A percentile compares a stretch with the other conserved stretches of the same genome.
phyloP scores from a whole-genome alignment of 30 jellyfish, hydroid and myxozoan species.

The Aurelia sp. region DNA sequence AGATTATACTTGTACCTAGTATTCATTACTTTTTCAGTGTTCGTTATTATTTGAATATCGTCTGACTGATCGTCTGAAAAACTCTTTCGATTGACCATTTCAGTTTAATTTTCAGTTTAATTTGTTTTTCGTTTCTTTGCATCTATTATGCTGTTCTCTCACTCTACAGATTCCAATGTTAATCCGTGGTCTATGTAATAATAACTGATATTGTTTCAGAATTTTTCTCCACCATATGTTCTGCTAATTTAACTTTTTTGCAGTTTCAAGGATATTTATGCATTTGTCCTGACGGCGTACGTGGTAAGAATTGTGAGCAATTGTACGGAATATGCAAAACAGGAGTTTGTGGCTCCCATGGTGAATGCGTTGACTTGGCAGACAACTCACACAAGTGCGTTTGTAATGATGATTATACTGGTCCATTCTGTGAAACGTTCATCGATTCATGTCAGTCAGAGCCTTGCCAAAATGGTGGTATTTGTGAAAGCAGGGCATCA shows the following conservation, averaged over 20 bases:
- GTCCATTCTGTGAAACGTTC: constrained; percentile 85
- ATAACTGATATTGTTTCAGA: too few species aligned
- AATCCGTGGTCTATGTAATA: too few species aligned
- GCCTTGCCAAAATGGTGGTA: constrained; percentile 88
- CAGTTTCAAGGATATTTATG: constrained; percentile 86
- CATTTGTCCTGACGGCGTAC: constrained; percentile 80
- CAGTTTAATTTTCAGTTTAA: too few species aligned
- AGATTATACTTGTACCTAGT: too few species aligned
- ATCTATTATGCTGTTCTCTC: too few species aligned
- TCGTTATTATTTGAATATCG: too few species aligned
- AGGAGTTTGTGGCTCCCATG: constrained; percentile 77
- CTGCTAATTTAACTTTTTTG: not conserved
- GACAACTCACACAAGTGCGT: constrained; percentile 83
- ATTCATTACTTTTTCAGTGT: too few species aligned
- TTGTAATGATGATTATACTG: constrained; percentile 83
- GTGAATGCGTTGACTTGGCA: constrained; percentile 77
- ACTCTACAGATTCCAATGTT: too few species aligned
- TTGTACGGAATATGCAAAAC: constrained; percentile 67
- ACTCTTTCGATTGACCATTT: too few species aligned
- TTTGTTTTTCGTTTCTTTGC: too few species aligned
- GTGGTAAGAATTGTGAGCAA: constrained; percentile 81
- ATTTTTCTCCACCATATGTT: not conserved
- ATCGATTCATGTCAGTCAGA: constrained; percentile 74
- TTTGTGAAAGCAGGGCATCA: constrained; percentile 58
- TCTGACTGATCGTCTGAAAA: too few species aligned